Base-by-base conservation (phyloP, 2,113 vertebrate species). In the Anas platyrhynchos region DNA sequence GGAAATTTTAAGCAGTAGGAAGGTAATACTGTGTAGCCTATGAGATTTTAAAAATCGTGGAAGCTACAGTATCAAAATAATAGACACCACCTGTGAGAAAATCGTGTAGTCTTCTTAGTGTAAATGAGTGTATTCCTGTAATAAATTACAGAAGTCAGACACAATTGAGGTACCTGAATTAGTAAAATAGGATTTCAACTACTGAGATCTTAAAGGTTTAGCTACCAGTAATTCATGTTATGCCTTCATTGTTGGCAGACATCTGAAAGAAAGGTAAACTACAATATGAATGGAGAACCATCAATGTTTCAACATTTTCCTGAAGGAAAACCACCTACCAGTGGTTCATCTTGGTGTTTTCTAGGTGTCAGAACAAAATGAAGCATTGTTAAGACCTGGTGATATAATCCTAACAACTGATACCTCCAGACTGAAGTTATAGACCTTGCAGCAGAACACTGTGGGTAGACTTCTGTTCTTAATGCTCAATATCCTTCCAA, bases 61-160 rank as follows among this genome's bases (percentile, higher is more conserved):
- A 73, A 9, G 8, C 14, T 12, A 32, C 3, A 61, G 85, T 3
- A 9, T 16, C 44, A 54, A 83, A 44, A 15, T 0, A n/a, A 41
- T 5, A 84, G 25, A 44, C 63, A 81, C 65, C 36, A n/a, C 38
- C 7, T 38, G 16, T 52, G 48, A 88, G 41, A 41, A 77, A 73
- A 16, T 2, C 4, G 8, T 7, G 9, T 0, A 22, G 65, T 1
- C 65, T 67, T 26, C 29, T 61, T 54, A 58, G 6, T 1, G 46
- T 48, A 48, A 48, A 38, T 32, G 48, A 34, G 36, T 9, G 41
- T 65, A 44, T 36, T 25, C 59, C 72, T 67, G 65, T 48, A 55
- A 81, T 1, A 5, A 65, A 46, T 26, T 84, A 67, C 68, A 59
- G 3, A 34, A 75, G 68, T 32, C n/a, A 31, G 50, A 48, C 20